phyloP scores from a whole-genome alignment of 2,797 vertebrate species.

The Propithecus deckenii region DNA sequence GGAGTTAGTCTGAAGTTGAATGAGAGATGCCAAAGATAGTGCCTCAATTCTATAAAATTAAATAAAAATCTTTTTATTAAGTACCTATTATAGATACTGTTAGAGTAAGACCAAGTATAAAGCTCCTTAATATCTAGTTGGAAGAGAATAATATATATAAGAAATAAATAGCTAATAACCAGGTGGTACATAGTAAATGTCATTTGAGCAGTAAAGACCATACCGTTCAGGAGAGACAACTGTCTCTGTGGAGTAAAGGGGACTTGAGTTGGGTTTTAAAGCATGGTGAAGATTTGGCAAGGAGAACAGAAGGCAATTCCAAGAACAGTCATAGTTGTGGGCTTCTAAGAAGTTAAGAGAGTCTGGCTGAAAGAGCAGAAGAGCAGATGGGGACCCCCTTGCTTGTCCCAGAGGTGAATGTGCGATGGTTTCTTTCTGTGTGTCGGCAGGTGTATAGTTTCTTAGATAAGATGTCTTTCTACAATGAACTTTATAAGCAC shows the following conservation, averaged over 20 bases:
- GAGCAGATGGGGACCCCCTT: neutral
- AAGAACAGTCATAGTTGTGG: neutral
- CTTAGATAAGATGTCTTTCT: constrained; percentile 98
- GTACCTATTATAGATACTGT: neutral
- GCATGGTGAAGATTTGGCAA: neutral
- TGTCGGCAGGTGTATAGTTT: constrained; percentile 94
- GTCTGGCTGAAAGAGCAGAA: neutral
- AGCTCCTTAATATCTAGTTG: neutral
- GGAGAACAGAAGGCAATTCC: neutral
- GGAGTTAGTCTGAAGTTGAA: neutral
- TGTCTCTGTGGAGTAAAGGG: neutral
- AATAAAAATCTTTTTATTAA: neutral
- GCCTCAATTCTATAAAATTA: neutral
- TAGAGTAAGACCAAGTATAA: neutral
- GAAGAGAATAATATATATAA: neutral
- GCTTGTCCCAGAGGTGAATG: neutral
- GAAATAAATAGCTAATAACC: neutral
- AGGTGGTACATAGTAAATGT: neutral
- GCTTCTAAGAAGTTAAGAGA: neutral
- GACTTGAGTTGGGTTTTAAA: neutral
- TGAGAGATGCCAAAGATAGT: neutral
- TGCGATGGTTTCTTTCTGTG: neutral
- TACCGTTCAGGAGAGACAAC: neutral
- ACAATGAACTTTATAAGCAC: constrained; percentile 95
- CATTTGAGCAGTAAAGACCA: neutral